Base-by-base conservation (phyloP, 2,797 vertebrate genomes). In the Pseudomugil gertrudae region DNA sequence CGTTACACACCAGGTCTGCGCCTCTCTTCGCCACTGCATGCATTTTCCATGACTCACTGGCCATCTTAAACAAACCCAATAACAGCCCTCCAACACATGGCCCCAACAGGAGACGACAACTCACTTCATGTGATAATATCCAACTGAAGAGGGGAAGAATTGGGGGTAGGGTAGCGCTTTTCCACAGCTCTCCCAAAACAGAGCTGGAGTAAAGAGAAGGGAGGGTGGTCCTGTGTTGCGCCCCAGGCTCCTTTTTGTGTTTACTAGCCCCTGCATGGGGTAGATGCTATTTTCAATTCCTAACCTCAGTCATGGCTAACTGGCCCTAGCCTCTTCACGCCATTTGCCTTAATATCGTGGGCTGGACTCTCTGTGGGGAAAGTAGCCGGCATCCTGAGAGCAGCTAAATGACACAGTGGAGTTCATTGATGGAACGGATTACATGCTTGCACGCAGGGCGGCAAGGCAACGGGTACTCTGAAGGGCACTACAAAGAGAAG, bases 351-450 rank as follows among this genome's bases (percentile, higher is more conserved):
- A 88, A 91, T 92, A 92, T 92, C 76, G 80, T 84, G 87, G 87
- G 85, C 86, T 3, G 87, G 83, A 85, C 80, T 87, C 89, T 90
- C 89, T n/a, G 76, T 78, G 69, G 86, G 86, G 82, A 81, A 72
- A 91, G 86, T 73, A 72, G 84, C 88, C 81, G 36, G 81, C 88
- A 87, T 91, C 86, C 86, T 81, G 90, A 76, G 87, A 93, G 83
- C 69, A 78, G 88, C 89, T 88, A 92, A 92, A 93, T 88, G 90
- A 91, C 90, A 87, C 87, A 84, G 81, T 80, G 81, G 90, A 86
- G 89, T 91, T 91, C 87, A 91, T 89, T 91, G 92, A 92, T 92
- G 90, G 88, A 88, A 89, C 86, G 90, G 87, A 92, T 93, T 91
- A 91, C 84, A 88, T 72, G 86, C 90, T 77, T 53, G 81, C 87